Conservation (phyloP, 1,140 invertebrate species). For the Leptinotarsa defecta region DNA sequence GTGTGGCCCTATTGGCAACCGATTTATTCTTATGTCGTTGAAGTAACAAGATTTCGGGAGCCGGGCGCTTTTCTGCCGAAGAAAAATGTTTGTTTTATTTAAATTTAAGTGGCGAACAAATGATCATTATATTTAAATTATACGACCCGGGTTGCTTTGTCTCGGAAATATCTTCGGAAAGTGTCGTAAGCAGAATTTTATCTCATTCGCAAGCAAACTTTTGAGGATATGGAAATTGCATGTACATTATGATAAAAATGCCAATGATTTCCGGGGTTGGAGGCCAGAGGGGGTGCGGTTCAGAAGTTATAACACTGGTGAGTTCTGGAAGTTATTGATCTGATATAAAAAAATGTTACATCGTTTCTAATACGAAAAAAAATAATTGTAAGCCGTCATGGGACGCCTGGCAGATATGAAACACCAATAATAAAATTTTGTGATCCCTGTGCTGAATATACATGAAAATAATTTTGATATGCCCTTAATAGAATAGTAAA, state of each 20-base stretch:
- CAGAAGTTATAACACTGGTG: not conserved
- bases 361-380: no score
- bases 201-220: constrained; percentile 22
- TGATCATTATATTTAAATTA: constrained; percentile 52
- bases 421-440: no score
- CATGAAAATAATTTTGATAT: no score
- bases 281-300: constrained; percentile 12
- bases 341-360: no score
- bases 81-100: constrained; percentile 57
- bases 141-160: constrained; percentile 37
- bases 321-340: not conserved
- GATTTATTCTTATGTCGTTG: constrained; percentile 55
- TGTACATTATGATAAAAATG: constrained; percentile 25
- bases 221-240: constrained; percentile 21
- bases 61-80: constrained; percentile 44
- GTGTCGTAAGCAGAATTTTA: constrained; percentile 26
- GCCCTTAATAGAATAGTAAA: no score
- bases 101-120: constrained; percentile 53
- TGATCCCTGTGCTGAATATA: no score
- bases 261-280: constrained; percentile 16
- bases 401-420: no score
- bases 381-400: no score
- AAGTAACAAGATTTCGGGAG: constrained; percentile 51
- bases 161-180: constrained; percentile 24
- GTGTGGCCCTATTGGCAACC: constrained; percentile 54